Evolutionary conservation across 2,113 vertebrate genomes (phyloP), one percentile per base, ranked within the genome.

Genomic region (Rhipidura dahli): DNA sequence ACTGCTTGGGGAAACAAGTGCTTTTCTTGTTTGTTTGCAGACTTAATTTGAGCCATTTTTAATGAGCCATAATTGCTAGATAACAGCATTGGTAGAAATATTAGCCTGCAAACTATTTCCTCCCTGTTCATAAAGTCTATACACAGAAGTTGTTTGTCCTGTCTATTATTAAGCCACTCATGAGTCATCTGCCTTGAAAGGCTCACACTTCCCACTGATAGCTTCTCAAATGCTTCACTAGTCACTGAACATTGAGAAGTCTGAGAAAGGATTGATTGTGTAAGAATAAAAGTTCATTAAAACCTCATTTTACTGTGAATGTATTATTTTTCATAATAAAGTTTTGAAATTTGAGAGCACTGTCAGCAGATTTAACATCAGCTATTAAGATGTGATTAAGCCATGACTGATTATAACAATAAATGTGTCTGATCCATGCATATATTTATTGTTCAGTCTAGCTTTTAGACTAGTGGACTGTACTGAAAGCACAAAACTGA

Each of bases 1-100:
- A 26, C 8, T 31, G 7, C 14, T n/a, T 49, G 5, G 12, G 11
- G 9, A 2, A 51, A 53, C 15, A 9, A 3, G 6, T 3, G 4
- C 0, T 76, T 73, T 35, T 9, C 7, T 56, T 83, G 3, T 27
- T 72, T 84, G 4, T 56, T 87, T 85, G 19, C 15, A 37, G 27
- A 7, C 42, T 68, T 53, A 51, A 47, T 49, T 57, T 70, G 28
- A 87, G 28, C 1, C 49, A 56, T 37, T 78, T 87, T 77, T 81
- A 54, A 54, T 33, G 13, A 61, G 14, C 11, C 5, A 6, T 40
- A 78, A 33, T 54, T 68, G 7, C 14, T 26, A 64, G 44, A 57
- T 50, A 66, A 71, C 24, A 68, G 9, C 5, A 68, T 7, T 79
- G 15, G 11, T 49, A 81, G 33, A 83, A 60, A 45, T 65, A 66